phyloP scores from a whole-genome alignment of 2,888 invertebrate species.

The Ptycholaimellus sp. region DNA sequence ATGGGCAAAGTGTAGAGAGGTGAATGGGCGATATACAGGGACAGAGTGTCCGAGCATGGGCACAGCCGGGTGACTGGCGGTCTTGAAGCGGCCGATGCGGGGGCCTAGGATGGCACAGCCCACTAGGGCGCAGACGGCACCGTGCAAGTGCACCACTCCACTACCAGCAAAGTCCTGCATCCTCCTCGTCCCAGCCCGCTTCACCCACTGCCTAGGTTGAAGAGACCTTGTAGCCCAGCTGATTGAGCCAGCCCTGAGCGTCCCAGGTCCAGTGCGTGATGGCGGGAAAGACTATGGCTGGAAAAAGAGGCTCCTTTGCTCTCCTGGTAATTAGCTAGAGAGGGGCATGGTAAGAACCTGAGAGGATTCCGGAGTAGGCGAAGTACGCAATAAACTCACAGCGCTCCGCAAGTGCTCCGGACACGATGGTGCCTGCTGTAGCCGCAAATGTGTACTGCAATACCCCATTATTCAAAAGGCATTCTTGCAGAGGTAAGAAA shows the following conservation, averaged over 20 bases:
- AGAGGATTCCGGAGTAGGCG: slow-evolving; percentile 3
- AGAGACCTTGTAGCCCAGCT: slow-evolving; percentile 10
- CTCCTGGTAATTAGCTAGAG: too few relatives aligned
- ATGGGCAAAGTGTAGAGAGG: too few relatives aligned
- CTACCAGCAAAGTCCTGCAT: slow-evolving; percentile 32
- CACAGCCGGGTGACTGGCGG: slow-evolving; percentile 9
- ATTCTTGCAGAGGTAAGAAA: not conserved
- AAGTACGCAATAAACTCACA: slow-evolving; percentile 6
- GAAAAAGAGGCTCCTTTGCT: slow-evolving; percentile 1
- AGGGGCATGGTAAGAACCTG: too few relatives aligned
- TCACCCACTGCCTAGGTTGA: too few relatives aligned
- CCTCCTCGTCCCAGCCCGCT: not conserved
- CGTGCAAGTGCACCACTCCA: slow-evolving; percentile 31
- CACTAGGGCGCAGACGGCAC: slow-evolving; percentile 26
- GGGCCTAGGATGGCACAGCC: slow-evolving; percentile 26
- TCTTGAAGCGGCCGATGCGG: slow-evolving; percentile 28
- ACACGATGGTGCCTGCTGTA: slow-evolving; percentile 1
- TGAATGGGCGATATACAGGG: slow-evolving; percentile 14
- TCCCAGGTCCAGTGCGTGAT: slow-evolving; percentile 33
- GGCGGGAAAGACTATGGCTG: slow-evolving; percentile 32
- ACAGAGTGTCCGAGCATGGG: slow-evolving; percentile 3
- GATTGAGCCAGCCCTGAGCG: slow-evolving; percentile 28
- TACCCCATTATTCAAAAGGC: not conserved
- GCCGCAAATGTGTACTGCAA: slow-evolving; percentile 5
- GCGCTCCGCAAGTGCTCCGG: slow-evolving; percentile 4